Evolutionary conservation across 2,113 vertebrate species (phyloP).

Genomic region (Castor canadensis): DNA sequence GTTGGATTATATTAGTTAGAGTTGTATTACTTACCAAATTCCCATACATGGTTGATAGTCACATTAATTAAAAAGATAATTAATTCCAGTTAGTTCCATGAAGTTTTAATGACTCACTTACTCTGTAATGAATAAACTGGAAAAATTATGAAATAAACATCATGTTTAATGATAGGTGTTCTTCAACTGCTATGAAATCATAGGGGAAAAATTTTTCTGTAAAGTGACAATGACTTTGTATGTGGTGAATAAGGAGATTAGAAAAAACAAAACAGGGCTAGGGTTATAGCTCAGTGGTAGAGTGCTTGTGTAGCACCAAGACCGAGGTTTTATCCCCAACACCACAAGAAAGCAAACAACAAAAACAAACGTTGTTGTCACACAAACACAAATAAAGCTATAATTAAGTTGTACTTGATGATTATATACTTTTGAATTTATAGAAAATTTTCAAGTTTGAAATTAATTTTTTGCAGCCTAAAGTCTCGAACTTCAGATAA

Average conservation of each 20-base stretch:
- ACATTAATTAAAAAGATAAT: slow-evolving; percentile 41
- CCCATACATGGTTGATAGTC: neutral
- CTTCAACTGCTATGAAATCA: neutral
- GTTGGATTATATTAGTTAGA: too few species aligned
- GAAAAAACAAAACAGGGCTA: neutral
- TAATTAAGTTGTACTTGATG: neutral
- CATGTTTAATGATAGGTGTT: neutral
- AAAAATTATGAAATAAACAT: neutral
- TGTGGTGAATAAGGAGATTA: neutral
- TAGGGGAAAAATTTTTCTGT: neutral
- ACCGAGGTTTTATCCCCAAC: too few species aligned
- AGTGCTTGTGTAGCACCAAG: too few species aligned
- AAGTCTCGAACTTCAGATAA: neutral
- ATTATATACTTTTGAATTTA: neutral
- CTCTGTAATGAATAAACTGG: neutral
- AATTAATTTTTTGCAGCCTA: slow-evolving; percentile 15
- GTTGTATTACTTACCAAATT: slow-evolving; percentile 45
- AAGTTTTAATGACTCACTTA: neutral
- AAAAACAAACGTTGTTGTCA: neutral
- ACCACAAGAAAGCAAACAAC: too few species aligned
- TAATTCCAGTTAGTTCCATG: neutral
- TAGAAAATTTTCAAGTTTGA: neutral
- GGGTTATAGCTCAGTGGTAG: too few species aligned
- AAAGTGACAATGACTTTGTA: neutral
- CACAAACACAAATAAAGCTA: neutral